Percentiles rank a stretch among this genome's conserved stretches.
These are phyloP conservation scores for Lacerta viridis DNA, from an alignment of 2,797 vertebrate genomes.

Conservation along the genomic window DNA sequence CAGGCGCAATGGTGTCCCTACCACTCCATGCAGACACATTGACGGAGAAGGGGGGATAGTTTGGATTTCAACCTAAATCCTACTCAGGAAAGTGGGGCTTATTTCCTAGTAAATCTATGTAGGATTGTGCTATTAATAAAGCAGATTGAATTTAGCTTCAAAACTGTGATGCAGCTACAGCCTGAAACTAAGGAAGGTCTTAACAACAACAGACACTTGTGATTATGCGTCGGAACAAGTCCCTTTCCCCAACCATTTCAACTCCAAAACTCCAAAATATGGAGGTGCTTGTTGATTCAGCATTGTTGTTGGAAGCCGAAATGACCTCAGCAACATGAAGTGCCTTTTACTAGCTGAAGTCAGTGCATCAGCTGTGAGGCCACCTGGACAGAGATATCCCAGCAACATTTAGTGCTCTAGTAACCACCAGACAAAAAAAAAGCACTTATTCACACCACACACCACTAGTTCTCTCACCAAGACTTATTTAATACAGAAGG, in stretches of 20 bases:
- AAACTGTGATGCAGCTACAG: neutral
- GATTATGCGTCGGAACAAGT: neutral
- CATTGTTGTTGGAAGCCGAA: neutral
- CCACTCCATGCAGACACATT: no score
- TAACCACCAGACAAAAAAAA: neutral
- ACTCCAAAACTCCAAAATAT: neutral
- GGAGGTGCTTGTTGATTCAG: neutral
- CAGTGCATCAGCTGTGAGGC: neutral
- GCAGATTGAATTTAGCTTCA: conserved; percentile 4
- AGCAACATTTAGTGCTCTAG: neutral
- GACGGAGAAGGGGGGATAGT: no score
- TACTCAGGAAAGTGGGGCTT: neutral
- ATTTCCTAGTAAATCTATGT: neutral
- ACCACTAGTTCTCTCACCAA: no score
- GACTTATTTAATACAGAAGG: neutral
- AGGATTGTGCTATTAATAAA: neutral
- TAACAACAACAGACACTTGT: neutral
- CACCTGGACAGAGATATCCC: neutral
- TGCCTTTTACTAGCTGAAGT: neutral
- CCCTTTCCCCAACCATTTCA: neutral
- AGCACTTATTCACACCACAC: neutral
- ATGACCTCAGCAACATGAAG: neutral
- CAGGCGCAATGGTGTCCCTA: no score
- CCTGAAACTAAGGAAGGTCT: neutral
- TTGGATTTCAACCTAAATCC: neutral